A percentile compares a stretch with the other conserved stretches of the same genome.
These are phyloP conservation scores for Hemiprocne comata DNA, from an alignment of 2,113 vertebrate genomes.

Conservation along the genomic window DNA sequence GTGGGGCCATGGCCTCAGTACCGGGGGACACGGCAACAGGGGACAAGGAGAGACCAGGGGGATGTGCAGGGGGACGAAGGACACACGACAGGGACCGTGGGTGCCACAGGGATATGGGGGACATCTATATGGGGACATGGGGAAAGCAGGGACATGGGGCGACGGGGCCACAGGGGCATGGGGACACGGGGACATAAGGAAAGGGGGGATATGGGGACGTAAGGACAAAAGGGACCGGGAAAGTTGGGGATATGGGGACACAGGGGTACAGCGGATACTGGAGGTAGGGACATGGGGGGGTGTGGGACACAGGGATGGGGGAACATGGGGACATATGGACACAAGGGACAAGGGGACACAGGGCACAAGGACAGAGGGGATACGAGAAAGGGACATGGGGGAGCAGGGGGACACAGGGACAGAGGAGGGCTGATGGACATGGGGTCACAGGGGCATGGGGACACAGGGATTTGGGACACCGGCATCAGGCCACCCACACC, in stretches of 20 bases:
- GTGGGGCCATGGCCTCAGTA: too few species aligned
- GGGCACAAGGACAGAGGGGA: too few species aligned
- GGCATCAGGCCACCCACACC: rapidly evolving
- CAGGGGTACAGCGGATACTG: rapidly evolving
- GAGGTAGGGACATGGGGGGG: background rate
- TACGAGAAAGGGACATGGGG: background rate
- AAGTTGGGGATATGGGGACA: background rate
- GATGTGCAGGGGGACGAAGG: background rate
- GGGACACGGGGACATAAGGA: background rate
- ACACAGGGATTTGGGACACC: background rate
- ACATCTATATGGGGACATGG: background rate
- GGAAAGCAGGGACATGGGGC: background rate
- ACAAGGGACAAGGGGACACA: background rate
- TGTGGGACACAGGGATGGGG: background rate
- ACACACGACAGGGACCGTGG: background rate
- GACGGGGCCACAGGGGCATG: too few species aligned
- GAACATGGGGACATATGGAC: background rate
- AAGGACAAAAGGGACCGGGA: background rate
- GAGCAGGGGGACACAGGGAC: too few species aligned
- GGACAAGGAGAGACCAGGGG: too few species aligned
- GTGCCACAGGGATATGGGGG: background rate
- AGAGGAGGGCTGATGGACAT: background rate
- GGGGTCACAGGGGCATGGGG: too few species aligned
- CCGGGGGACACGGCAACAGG: too few species aligned
- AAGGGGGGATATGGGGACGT: too few species aligned